Evolutionary conservation across 2,113 vertebrate species (phyloP), one percentile per base, ranked within the genome.

Genomic region (Taxidea taxus): DNA sequence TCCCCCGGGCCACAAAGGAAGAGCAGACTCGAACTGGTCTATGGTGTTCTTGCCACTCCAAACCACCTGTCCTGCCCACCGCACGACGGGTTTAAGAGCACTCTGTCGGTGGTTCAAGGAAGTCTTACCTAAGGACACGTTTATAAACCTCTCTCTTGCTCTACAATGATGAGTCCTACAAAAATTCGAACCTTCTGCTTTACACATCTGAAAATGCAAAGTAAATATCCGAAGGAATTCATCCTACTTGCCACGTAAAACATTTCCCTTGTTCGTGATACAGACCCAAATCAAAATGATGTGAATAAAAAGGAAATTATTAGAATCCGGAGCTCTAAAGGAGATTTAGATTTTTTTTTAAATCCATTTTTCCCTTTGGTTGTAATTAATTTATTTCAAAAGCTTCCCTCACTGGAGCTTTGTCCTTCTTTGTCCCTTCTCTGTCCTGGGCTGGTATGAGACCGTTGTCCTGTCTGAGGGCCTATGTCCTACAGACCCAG

Each of bases 21-120:
- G 44, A 44, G n/a, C 49, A 60, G 39, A 44, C 27, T 47, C 12
- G 44, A 96, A 34, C 8, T 49, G 51, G 4, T 20, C 39, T 37
- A 5, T 77, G 23, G 34, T 87, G 3, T 31, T 77, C 86, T 31
- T 14, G 2, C 2, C 29, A 10, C 66, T 39, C 21, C 27, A 56
- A 42, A 42, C 64, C 60, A n/a, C 49, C 87, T 70, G n/a, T n/a
- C 12, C 8, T 7, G 4, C 23, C 81, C 51, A 62, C 87, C 72
- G 91, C 87, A 97, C 95, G n/a, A 95, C 92, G 18, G 92, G 89
- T 95, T 96, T 96, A 96, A 96, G 97, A 47, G 91, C 90, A 80
- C 49, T 6, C 91, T 97, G 58, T 78, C 62, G 95, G 60, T 92
- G 64, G 84, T 94, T 94, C 92, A 87, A 97, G 95, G 95, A 97